Conservation (phyloP, 2,888 invertebrate species). For the Drosophila kambysellisi region DNA sequence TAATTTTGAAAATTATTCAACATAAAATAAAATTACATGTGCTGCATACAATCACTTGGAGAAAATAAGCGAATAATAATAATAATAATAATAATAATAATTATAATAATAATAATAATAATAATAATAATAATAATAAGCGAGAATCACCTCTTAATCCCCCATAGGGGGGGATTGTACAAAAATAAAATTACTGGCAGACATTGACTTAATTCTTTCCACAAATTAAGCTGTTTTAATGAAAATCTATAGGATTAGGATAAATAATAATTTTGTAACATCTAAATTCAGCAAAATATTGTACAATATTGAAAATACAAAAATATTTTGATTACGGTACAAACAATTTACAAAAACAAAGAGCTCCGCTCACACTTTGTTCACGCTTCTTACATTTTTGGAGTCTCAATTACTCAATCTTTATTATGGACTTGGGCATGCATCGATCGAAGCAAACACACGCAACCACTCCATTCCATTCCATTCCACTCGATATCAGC, state of each 20-base stretch:
- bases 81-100: no score
- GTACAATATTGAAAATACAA: background rate
- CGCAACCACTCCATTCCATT: conserved; percentile 21
- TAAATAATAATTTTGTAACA: background rate
- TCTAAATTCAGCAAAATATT: background rate
- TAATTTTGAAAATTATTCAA: conserved; percentile 40
- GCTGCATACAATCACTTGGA: background rate
- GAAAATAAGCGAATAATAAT: background rate
- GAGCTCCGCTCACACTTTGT: conserved; percentile 15
- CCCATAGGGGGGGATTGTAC: no score
- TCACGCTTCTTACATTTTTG: conserved; percentile 30
- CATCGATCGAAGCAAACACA: conserved; percentile 17
- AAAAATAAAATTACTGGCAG: background rate
- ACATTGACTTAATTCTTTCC: background rate
- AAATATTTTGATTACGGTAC: background rate
- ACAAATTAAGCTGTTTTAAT: background rate
- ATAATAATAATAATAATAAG: no score
- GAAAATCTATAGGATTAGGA: background rate
- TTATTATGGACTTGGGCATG: conserved; percentile 29
- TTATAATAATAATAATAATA: background rate
- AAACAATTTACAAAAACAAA: background rate
- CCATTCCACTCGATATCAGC: conserved; percentile 28
- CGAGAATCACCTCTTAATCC: background rate
- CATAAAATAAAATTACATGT: background rate
- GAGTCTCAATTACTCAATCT: conserved; percentile 54